Percentiles rank a stretch among this genome's conserved stretches.
These are phyloP conservation scores for Paramisgurnus dabryanus DNA, from an alignment of 2,113 vertebrate species.

Conservation along the genomic window DNA sequence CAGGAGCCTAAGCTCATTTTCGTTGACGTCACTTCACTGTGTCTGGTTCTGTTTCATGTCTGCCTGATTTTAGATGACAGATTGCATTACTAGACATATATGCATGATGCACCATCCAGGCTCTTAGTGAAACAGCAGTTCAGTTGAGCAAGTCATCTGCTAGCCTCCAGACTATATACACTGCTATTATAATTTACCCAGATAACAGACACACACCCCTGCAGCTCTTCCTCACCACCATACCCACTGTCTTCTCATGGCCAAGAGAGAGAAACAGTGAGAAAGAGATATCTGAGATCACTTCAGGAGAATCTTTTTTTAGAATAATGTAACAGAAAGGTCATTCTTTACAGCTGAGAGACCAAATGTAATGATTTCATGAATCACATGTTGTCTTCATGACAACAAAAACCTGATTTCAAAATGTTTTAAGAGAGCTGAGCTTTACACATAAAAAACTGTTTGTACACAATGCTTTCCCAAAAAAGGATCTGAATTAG, in stretches of 20 bases:
- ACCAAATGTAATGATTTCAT: too few relatives aligned
- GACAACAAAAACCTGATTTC: neutral
- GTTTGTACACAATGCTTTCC: too few relatives aligned
- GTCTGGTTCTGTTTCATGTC: neutral
- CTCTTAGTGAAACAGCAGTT: neutral
- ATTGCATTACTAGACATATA: constrained; percentile 28
- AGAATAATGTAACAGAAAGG: constrained; percentile 7
- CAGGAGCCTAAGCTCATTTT: neutral
- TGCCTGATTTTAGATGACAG: constrained; percentile 1
- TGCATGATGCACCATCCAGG: neutral
- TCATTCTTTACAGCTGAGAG: neutral
- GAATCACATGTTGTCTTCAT: neutral
- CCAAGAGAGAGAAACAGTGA: neutral
- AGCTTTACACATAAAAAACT: too few relatives aligned
- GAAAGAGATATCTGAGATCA: neutral
- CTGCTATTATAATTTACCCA: neutral
- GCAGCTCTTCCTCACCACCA: constrained; percentile 13
- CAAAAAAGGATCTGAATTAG: too few relatives aligned
- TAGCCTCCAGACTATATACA: neutral
- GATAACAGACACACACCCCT: neutral
- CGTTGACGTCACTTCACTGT: constrained; percentile 20
- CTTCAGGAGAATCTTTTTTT: neutral
- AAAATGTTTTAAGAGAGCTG: too few relatives aligned
- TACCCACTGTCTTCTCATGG: neutral
- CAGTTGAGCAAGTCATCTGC: neutral